Conservation (phyloP, 2,888 invertebrate genomes). For the Drosophila bunnanda region DNA sequence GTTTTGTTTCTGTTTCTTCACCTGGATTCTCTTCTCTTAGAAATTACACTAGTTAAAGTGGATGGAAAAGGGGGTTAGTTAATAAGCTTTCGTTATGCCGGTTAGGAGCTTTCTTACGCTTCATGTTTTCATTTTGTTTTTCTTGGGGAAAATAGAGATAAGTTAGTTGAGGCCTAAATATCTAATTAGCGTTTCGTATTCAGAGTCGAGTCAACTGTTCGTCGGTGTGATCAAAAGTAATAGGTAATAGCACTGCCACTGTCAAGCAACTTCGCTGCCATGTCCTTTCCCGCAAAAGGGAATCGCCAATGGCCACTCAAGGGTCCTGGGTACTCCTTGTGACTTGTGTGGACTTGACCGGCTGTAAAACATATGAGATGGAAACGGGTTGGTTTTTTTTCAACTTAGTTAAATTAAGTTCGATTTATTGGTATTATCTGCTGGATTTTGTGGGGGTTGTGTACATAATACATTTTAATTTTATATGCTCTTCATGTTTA, state of each 20-base stretch:
- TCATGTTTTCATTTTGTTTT: conserved; percentile 2
- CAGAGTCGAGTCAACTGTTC: conserved; percentile 19
- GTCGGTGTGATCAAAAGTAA: conserved; percentile 10
- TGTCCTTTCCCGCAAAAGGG: background rate
- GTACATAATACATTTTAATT: conserved; percentile 72
- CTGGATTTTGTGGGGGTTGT: conserved; percentile 59
- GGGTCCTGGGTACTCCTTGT: conserved; percentile 18
- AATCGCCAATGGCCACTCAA: conserved; percentile 5
- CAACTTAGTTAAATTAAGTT: conserved; percentile 69
- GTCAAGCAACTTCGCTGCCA: background rate
- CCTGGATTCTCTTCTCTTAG: conserved; percentile 36
- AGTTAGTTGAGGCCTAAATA: conserved; percentile 38
- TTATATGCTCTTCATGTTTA: conserved; percentile 68
- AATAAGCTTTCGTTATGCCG: conserved; percentile 45
- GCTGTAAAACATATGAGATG: conserved; percentile 63
- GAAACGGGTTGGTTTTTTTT: conserved; percentile 57
- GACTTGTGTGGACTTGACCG: background rate
- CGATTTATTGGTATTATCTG: conserved; percentile 59
- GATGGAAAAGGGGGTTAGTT: conserved; percentile 48
- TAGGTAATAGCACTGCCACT: conserved; percentile 2
- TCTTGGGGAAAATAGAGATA: conserved; percentile 40
- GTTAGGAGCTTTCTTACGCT: conserved; percentile 26
- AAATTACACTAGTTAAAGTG: conserved; percentile 50
- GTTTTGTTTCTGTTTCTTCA: conserved; percentile 36
- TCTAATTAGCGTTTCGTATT: conserved; percentile 20